Base-by-base conservation (phyloP, 2,113 vertebrate species). In the Choloepus hoffmanni region DNA sequence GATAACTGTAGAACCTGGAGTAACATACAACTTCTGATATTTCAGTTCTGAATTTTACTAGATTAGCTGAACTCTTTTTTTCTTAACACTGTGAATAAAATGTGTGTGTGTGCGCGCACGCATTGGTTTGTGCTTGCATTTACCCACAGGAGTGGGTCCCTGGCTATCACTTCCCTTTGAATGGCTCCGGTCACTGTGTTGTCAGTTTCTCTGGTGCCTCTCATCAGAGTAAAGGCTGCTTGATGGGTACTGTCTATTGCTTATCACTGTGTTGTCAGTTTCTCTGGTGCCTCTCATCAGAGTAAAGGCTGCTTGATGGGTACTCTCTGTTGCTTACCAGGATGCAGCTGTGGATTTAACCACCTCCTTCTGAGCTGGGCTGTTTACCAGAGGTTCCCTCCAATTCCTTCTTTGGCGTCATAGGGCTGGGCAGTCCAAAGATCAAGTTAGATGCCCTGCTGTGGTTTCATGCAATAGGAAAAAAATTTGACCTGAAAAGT, bases 201-300 rank as follows among this genome's bases (percentile, higher is more conserved):
- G 70, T 97, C 93, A 95, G 92, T 95, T 96, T 97, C 95, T 6
- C 40, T 97, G 96, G 95, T 97, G 95, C 90, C 94, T 98, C 96
- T 97, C 96, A 96, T 95, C 96, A 87, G 4, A 95, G 89, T 87
- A 93, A 26, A 97, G 96, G 91, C 90, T 97, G 92, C 33, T 96
- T 89, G 95, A 87, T 95, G 90, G 95, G 74, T 88, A 94, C 82
- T 96, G 93, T n/a, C n/a, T n/a, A n/a, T n/a, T n/a, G n/a, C n/a
- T n/a, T n/a, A n/a, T 77, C 84, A 87, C 95, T 96, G 74, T 93
- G 78, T 83, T 79, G 70, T 97, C 93, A 95, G 92, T 95, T 96
- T 97, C 96, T 6, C 40, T 97, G 96, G 95, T 97, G 95, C 90
- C 94, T 98, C 95, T 97, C 96, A 96, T 95, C 96, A 87, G 4